Base-by-base conservation (phyloP, 2,888 invertebrate genomes). In the Leptinotarsa peninsularis region DNA sequence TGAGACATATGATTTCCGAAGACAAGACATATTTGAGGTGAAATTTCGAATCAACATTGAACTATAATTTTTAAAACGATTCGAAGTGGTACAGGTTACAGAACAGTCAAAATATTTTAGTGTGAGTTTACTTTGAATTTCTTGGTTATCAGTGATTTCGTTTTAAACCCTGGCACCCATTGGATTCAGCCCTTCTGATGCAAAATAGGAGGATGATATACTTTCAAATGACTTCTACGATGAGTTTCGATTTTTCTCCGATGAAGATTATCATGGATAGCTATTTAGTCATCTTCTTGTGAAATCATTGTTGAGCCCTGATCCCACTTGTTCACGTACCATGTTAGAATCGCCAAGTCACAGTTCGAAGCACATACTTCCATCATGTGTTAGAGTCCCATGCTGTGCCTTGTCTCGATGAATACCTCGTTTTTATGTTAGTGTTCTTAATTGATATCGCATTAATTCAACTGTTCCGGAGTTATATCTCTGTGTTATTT, bases 401-500 rank as follows among this genome's bases (percentile, higher is more conserved):
- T 43, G 63, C 63, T 63, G 63, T 17, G 63, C n/a, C 10, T 70
- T 49, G 49, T 70, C 70, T 58, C 60, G 70, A 70, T 70, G 14
- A 67, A 33, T 49, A 67, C 49, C 52, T 52, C 10, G 49, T 43
- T 43, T 43, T 18, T 49, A 27, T n/a, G 50, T 68, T 50, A 69
- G 52, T n/a, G 23, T 73, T 52, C 66, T 74, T 74, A 74, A 74
- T 70, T 66, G 70, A 74, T 66, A 58, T 18, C 33, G 43, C 33
- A 75, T 68, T 69, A 66, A 72, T 75, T 60, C 60, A 70, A 66
- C 72, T 66, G 49, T 67, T 50, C 15, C 58, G n/a, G 58, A 56
- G 49, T 68, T 60, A 67, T 66, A 54, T 72, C 49, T 67, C 60
- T 49, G 71, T 67, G 67, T 74, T 76, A 75, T 71, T 76, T 52